phyloP scores from a whole-genome alignment of 1,140 invertebrate genomes.

The Oryctes rhinoceros region DNA sequence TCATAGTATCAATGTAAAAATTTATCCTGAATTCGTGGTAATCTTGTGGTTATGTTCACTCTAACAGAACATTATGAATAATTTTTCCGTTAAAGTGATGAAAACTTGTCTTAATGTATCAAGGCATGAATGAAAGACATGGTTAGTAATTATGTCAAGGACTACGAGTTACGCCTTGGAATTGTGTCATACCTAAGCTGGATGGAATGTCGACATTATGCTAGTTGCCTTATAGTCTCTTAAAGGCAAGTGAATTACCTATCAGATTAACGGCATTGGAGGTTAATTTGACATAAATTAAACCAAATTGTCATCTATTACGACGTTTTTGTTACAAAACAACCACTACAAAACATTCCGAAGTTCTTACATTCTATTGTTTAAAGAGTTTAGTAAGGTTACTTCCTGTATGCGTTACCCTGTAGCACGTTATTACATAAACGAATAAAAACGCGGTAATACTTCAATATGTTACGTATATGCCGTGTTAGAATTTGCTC shows the following conservation, averaged over 20 bases:
- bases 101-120: neutral
- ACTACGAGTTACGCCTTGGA: neutral
- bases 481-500: too few relatives aligned
- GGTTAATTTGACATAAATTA: neutral
- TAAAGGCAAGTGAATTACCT: neutral
- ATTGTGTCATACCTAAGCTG: neutral
- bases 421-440: too few relatives aligned
- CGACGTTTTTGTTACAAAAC: too few relatives aligned
- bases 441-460: too few relatives aligned
- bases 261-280: neutral
- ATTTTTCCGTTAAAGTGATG: neutral
- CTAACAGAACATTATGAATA: slow-evolving; percentile 27
- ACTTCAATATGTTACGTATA: too few relatives aligned
- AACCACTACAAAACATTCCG: too few relatives aligned
- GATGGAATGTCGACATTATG: neutral
- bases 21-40: slow-evolving; percentile 2
- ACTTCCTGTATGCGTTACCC: too few relatives aligned
- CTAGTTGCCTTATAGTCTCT: neutral
- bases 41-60: slow-evolving; percentile 26
- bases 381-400: too few relatives aligned
- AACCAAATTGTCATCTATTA: too few relatives aligned
- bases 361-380: too few relatives aligned
- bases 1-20: neutral
- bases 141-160: slow-evolving; percentile 27
- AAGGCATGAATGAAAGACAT: slow-evolving; percentile 27